Evolutionary conservation across 2,888 invertebrate species (phyloP).

Genomic region (Galeruca laticollis): DNA sequence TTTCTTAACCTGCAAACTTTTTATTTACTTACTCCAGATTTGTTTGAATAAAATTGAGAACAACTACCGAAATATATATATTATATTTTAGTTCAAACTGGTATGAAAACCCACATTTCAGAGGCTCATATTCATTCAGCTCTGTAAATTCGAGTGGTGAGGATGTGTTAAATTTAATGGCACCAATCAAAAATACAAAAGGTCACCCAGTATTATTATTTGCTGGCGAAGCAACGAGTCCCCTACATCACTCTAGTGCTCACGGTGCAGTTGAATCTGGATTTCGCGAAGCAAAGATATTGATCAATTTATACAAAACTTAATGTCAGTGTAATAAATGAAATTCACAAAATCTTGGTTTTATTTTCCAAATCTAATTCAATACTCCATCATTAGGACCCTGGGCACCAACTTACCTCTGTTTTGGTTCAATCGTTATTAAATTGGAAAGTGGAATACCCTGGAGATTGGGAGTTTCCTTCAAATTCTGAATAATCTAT

Average conservation of each 20-base stretch:
- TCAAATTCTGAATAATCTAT: too few species aligned
- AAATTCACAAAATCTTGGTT: too few species aligned
- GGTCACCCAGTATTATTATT: slow-evolving; percentile 69
- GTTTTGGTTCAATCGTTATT: too few species aligned
- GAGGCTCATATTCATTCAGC: slow-evolving; percentile 52
- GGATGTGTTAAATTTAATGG: slow-evolving; percentile 23
- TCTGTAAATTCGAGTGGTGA: background rate
- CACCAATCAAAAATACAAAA: slow-evolving; percentile 44
- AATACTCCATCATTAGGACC: too few species aligned
- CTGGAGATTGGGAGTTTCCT: too few species aligned
- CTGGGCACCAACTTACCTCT: too few species aligned
- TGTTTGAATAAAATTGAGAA: too few species aligned
- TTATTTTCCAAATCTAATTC: too few species aligned
- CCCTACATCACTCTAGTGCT: slow-evolving; percentile 65
- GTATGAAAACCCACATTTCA: slow-evolving; percentile 53
- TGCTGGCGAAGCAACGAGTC: slow-evolving; percentile 71
- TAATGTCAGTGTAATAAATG: background rate
- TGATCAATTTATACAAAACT: slow-evolving; percentile 44
- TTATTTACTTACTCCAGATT: too few species aligned
- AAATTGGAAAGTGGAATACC: too few species aligned
- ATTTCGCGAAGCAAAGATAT: slow-evolving; percentile 65
- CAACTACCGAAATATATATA: background rate
- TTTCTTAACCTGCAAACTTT: too few species aligned
- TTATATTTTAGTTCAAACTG: slow-evolving; percentile 49
- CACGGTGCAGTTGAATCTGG: slow-evolving; percentile 69